phyloP scores from a whole-genome alignment of 2,888 invertebrate genomes.

The Synanthedon vespiformis region DNA sequence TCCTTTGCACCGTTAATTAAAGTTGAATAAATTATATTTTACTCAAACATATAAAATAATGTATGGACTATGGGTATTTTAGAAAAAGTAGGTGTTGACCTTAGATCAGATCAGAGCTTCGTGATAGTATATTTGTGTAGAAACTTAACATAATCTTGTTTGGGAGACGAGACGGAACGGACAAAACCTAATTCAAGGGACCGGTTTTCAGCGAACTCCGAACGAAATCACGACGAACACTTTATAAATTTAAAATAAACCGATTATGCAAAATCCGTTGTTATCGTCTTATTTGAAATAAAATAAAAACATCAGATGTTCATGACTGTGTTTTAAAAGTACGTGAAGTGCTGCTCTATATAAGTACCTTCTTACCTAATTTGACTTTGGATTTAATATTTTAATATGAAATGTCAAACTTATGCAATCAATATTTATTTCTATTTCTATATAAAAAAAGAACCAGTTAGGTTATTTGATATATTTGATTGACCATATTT shows the following conservation, averaged over 20 bases:
- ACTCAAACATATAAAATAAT: too few species aligned
- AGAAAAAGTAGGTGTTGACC: neutral
- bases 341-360: neutral
- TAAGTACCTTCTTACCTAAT: neutral
- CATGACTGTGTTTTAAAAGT: too few species aligned
- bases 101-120: neutral
- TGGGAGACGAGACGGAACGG: constrained; percentile 8
- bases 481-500: too few species aligned
- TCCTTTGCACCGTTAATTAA: too few species aligned
- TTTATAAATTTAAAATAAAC: constrained; percentile 41
- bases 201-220: constrained; percentile 27
- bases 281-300: neutral
- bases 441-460: too few species aligned
- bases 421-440: too few species aligned
- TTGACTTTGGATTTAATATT: too few species aligned
- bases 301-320: neutral
- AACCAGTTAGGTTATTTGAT: too few species aligned
- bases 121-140: neutral
- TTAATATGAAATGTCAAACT: too few species aligned
- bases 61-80: too few species aligned
- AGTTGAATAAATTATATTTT: too few species aligned
- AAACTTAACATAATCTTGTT: neutral
- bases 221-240: constrained; percentile 27
- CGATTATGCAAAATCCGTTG: constrained; percentile 41
- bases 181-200: constrained; percentile 23